Percentiles rank a stretch among this genome's conserved stretches.
These are phyloP conservation scores for Premnoplex brunnescens DNA, from an alignment of 2,797 vertebrate genomes.

Conservation along the genomic window DNA sequence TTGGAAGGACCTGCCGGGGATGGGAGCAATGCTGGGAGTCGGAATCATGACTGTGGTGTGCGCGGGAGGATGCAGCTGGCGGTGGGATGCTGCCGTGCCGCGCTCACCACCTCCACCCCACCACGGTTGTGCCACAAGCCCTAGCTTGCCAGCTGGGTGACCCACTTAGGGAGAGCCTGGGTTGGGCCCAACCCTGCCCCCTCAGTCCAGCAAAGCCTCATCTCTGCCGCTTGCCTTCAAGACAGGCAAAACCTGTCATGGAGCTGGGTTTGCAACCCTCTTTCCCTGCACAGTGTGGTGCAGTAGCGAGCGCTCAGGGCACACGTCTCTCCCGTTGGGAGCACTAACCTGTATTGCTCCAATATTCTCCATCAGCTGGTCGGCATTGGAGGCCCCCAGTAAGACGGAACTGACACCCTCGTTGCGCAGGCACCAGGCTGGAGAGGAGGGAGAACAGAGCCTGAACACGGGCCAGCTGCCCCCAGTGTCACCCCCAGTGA, in stretches of 20 bases:
- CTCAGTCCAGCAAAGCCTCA: not conserved
- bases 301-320: not conserved
- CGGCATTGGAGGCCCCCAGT: constrained; percentile 93
- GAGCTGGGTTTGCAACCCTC: not conserved
- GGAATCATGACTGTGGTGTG: not conserved
- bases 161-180: not conserved
- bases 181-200: not conserved
- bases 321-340: not conserved
- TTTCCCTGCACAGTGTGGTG: accelerated
- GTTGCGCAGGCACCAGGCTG: constrained; percentile 98
- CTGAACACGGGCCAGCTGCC: accelerated
- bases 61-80: accelerated
- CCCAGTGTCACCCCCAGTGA: accelerated
- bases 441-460: not conserved
- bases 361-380: constrained; percentile 98
- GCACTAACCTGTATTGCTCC: constrained; percentile 94
- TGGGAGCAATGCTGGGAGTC: accelerated
- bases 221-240: not conserved
- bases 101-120: not conserved
- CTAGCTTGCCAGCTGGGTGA: not conserved
- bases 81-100: accelerated
- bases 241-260: not conserved
- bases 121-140: not conserved
- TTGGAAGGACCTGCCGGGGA: constrained; percentile 89
- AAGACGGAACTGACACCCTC: constrained; percentile 97